These are phyloP conservation scores for Notechis scutatus DNA, from an alignment of 2,113 vertebrate species.

Conservation along the genomic window DNA sequence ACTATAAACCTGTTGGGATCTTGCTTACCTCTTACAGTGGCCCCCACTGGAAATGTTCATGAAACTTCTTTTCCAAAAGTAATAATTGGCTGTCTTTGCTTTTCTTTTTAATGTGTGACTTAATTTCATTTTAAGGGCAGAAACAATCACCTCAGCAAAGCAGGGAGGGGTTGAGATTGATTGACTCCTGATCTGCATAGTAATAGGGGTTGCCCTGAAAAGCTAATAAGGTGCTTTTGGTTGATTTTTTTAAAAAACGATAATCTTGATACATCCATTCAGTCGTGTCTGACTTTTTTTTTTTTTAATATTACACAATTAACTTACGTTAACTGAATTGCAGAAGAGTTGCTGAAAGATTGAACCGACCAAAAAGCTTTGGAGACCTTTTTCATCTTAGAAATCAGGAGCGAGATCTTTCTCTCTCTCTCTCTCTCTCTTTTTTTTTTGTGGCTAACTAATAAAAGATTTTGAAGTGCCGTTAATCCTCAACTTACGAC, in stretches of 20 bases:
- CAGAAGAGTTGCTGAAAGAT: neutral
- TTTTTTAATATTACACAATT: conserved; percentile 18
- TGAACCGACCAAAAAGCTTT: neutral
- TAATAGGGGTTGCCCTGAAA: conserved; percentile 17
- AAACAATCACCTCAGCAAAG: conserved; percentile 21
- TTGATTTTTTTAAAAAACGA: neutral
- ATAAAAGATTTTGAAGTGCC: neutral
- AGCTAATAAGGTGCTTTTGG: conserved; percentile 1
- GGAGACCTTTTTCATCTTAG: neutral
- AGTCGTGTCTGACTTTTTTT: neutral
- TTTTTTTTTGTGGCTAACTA: neutral
- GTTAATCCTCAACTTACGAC: neutral
- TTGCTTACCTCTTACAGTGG: neutral
- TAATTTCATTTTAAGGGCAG: conserved; percentile 7
- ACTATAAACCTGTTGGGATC: neutral
- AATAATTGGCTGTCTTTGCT: neutral
- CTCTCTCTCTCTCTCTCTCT: neutral
- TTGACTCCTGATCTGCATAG: conserved; percentile 27
- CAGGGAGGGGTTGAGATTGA: conserved; percentile 24
- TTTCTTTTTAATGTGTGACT: neutral
- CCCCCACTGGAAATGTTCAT: neutral
- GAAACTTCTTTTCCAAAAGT: neutral
- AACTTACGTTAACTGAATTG: conserved; percentile 35
- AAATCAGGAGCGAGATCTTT: neutral
- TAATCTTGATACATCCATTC: neutral